Evolutionary conservation across 2,113 vertebrate species (phyloP), one percentile per base, ranked within the genome.

Genomic region (Psilopsiagon aurifrons): DNA sequence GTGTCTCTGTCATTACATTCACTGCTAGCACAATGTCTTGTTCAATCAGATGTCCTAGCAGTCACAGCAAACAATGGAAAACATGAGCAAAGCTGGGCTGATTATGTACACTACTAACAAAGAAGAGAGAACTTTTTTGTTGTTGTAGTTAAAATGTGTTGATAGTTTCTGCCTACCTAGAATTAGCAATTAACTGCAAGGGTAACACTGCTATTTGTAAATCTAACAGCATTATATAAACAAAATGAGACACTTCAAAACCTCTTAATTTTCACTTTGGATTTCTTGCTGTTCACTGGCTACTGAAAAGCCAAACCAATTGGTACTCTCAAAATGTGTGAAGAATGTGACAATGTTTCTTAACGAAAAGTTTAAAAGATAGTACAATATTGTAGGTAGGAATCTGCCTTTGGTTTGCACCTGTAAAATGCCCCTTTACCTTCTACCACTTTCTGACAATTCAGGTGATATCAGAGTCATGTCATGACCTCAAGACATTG

Each of bases 221-320:
- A 80, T 64, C 57, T 4, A 5, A 71, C 39, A 84, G 49, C 17
- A 23, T 46, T 69, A 75, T 35, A 24, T 39, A 76, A 88, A 68
- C 20, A 83, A 55, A 85, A 89, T 66, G 81, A 76, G 60, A 70
- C 11, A 27, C 23, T 9, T 69, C 28, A 84, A 94, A 91, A 75
- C 4, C 2, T 2, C 11, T 57, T 74, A 31, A 68, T 78, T 90
- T 93, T 93, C 39, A 49, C 79, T 83, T 68, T 2, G 12, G 2
- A 9, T 43, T 89, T 88, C 75, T 93, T 83, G 13, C 43, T 91
- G 18, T 83, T 92, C 87, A 68, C 18, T 57, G 28, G 29, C 54
- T 87, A 63, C 25, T 93, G 54, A 74, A 86, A 87, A 76, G 31
- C 52, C 81, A 60, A 88, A 24, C 22, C 54, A 33, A 22, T 41